Evolutionary conservation across 2,113 vertebrate genomes (phyloP).

Genomic region (Neogobius melanostomus): DNA sequence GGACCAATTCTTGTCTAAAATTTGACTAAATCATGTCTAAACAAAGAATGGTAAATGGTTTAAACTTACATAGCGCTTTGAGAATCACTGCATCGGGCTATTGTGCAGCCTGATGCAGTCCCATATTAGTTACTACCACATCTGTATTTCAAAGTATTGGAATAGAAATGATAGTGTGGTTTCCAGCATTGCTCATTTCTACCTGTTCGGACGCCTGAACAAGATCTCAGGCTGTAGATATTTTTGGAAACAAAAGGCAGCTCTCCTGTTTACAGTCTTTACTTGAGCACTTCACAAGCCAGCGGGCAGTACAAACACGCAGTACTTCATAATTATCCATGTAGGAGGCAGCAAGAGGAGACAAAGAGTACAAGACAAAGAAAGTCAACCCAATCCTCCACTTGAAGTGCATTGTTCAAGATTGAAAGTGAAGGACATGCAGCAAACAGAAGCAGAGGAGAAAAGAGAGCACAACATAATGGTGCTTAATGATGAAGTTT

Average conservation of each 20-base stretch:
- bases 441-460: background rate
- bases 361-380: conserved; percentile 20
- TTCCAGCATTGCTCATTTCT: conserved; percentile 27
- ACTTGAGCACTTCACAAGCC: conserved; percentile 38
- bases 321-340: conserved; percentile 48
- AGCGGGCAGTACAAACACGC: conserved; percentile 35
- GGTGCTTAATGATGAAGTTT: no score
- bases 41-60: no score
- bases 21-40: no score
- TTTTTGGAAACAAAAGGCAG: conserved; percentile 45
- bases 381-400: background rate
- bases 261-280: conserved; percentile 26
- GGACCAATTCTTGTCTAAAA: no score
- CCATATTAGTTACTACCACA: background rate
- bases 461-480: background rate
- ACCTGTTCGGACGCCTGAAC: conserved; percentile 26
- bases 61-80: no score
- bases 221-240: conserved; percentile 29
- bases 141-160: background rate
- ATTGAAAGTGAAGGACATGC: conserved; percentile 2
- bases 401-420: background rate
- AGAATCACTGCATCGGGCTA: no score
- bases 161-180: background rate
- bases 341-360: conserved; percentile 54
- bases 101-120: background rate